These are phyloP conservation scores for Sebastes trivittatus DNA, from an alignment of 2,797 vertebrate species.

Conservation along the genomic window DNA sequence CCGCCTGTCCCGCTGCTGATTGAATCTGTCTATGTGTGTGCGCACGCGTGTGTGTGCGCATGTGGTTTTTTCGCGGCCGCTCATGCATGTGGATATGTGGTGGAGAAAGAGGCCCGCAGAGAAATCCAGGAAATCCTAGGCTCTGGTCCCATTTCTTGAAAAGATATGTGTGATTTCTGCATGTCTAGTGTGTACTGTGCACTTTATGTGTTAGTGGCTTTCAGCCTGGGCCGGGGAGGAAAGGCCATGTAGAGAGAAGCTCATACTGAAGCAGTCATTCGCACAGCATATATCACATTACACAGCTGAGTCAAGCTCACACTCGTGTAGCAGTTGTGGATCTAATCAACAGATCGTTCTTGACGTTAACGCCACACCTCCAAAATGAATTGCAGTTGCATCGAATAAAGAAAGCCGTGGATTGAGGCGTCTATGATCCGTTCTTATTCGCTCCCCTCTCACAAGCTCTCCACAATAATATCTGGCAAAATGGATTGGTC, in stretches of 20 bases:
- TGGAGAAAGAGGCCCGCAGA: conserved; percentile 40
- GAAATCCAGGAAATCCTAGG: conserved; percentile 73
- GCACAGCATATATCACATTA: conserved; percentile 59
- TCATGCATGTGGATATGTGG: conserved; percentile 40
- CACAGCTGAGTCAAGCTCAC: conserved; percentile 43
- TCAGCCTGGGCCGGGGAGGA: conserved; percentile 30
- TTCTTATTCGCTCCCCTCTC: conserved; percentile 27
- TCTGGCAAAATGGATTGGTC: conserved; percentile 52
- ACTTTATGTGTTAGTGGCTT: conserved; percentile 39
- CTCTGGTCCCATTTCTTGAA: conserved; percentile 61
- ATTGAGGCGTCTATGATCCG: conserved; percentile 21
- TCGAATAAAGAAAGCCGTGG: conserved; percentile 45
- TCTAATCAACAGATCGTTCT: conserved; percentile 73
- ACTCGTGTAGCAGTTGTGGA: conserved; percentile 58
- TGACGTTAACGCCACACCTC: conserved; percentile 60
- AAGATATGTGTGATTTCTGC: conserved; percentile 76
- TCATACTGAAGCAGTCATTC: conserved; percentile 15
- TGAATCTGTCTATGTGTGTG: conserved; percentile 76
- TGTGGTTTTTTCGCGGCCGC: conserved; percentile 42
- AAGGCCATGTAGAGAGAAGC: conserved; percentile 47
- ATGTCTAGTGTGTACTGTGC: conserved; percentile 72
- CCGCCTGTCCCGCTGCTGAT: conserved; percentile 70
- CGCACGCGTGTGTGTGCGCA: conserved; percentile 50
- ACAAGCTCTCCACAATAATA: conserved; percentile 34
- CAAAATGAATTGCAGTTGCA: conserved; percentile 62